Evolutionary conservation across 2,113 vertebrate species (phyloP), one percentile per base, ranked within the genome.

Genomic region (Microtus oregoni): DNA sequence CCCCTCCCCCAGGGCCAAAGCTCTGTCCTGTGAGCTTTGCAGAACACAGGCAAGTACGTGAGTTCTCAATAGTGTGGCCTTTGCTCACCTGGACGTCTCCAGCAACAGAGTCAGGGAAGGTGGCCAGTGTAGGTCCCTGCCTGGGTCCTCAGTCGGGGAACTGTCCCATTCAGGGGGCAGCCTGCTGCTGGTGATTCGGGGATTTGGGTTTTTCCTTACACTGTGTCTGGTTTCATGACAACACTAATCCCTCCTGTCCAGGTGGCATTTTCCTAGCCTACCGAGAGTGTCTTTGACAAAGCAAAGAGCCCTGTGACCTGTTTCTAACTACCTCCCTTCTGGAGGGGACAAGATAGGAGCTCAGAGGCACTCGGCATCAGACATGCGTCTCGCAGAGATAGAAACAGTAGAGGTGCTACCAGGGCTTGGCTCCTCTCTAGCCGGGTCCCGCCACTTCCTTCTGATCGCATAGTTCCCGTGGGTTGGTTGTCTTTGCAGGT

Each of bases 121-220:
- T 0, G 1, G 30, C 32, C 10, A 30, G 24, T 22, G 70, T 1
- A 0, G 70, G 35, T n/a, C 44, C 47, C 55, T 2, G 75, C 15
- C 2, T 1, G 0, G 0, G 67, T 26, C 38, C 86, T 10, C 35
- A n/a, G 63, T 0, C 3, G 41, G n/a, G 41, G 5, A 13, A 20
- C 65, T 35, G 1, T 22, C 19, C 35, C 15, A 13, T 35, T 26
- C 20, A 14, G 35, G 22, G 44, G 81, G 38, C 1, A 2, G 73
- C 55, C 87, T 24, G 61, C 41, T 91, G 35, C 90, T 22, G 1
- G 67, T 14, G 91, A 83, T 83, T 17, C 9, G 35, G 95, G 90
- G 50, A 47, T 30, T 67, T 14, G 1, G 86, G 79, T 3, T 47
- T 44, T 11, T n/a, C 67, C 50, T 90, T 50, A 17, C 22, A 2